Percentiles rank a stretch among this genome's conserved stretches.
These are phyloP conservation scores for Papilio gigon DNA, from an alignment of 2,888 invertebrate species.

Conservation along the genomic window DNA sequence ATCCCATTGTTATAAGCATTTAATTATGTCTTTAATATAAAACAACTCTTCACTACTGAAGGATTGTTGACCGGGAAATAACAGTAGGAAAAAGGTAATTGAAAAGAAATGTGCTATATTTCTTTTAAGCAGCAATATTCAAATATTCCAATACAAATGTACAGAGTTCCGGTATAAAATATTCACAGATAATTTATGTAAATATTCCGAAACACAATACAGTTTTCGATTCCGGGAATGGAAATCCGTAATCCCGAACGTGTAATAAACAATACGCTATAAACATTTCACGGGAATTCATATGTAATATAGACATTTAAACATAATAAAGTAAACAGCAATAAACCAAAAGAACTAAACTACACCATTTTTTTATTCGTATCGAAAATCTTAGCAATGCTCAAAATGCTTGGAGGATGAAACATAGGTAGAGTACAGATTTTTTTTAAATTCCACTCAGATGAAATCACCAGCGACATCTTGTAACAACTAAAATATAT, in stretches of 20 bases:
- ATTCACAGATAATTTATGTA: slow-evolving; percentile 25
- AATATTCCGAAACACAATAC: slow-evolving; percentile 18
- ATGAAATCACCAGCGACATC: no score
- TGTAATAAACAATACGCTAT: not conserved
- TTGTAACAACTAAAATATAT: no score
- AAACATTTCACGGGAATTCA: not conserved
- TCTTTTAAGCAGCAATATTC: not conserved
- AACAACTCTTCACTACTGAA: no score
- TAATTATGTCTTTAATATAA: no score
- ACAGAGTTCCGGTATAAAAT: slow-evolving; percentile 1
- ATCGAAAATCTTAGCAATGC: no score
- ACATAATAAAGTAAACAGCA: not conserved
- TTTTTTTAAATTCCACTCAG: no score
- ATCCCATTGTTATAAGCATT: no score
- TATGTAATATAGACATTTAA: not conserved
- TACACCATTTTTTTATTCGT: no score
- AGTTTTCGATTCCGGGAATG: slow-evolving; percentile 7
- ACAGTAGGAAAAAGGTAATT: not conserved
- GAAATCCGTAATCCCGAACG: slow-evolving; percentile 9
- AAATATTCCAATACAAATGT: slow-evolving; percentile 9
- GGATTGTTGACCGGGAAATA: no score
- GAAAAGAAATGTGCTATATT: not conserved
- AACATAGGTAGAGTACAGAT: no score
- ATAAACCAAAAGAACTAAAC: no score
- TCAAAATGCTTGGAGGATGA: no score